phyloP scores from a whole-genome alignment of 2,888 invertebrate species.

The Podabrus alpinus region DNA sequence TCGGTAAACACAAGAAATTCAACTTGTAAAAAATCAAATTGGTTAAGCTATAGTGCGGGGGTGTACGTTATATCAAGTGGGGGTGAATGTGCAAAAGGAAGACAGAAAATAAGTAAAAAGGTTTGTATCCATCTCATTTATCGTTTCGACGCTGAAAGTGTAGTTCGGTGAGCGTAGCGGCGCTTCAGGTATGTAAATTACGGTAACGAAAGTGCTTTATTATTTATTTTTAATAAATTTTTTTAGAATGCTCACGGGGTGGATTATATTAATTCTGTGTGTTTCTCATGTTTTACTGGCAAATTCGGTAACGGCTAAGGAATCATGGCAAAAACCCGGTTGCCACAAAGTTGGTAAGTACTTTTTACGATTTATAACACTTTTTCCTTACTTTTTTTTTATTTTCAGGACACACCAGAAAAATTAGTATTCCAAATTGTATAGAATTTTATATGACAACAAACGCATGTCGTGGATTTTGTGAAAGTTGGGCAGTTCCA shows the following conservation, averaged over 20 bases:
- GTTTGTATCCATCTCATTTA: constrained; percentile 42
- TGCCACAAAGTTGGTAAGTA: constrained; percentile 77
- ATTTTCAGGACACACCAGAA: constrained; percentile 74
- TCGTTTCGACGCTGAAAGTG: constrained; percentile 45
- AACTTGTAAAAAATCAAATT: not conserved
- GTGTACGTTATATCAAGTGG: constrained; percentile 33
- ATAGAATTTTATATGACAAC: constrained; percentile 83
- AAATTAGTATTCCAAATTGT: constrained; percentile 82
- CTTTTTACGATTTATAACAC: not conserved
- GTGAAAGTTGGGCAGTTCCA: constrained; percentile 85
- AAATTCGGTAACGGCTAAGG: constrained; percentile 47
- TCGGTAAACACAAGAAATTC: not conserved
- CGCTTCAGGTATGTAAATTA: constrained; percentile 36
- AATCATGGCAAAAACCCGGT: constrained; percentile 75
- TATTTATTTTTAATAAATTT: not conserved
- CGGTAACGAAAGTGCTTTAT: not conserved
- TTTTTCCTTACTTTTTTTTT: constrained; percentile 2
- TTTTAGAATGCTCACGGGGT: constrained; percentile 52
- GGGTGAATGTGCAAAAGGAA: constrained; percentile 39
- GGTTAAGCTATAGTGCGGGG: not conserved
- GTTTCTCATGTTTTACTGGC: constrained; percentile 48
- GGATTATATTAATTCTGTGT: constrained; percentile 51
- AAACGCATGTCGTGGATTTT: constrained; percentile 86
- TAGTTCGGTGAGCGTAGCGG: constrained; percentile 36
- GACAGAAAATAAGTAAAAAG: constrained; percentile 41